Evolutionary conservation across 2,888 invertebrate genomes (phyloP).

Genomic region (Amiota minor): DNA sequence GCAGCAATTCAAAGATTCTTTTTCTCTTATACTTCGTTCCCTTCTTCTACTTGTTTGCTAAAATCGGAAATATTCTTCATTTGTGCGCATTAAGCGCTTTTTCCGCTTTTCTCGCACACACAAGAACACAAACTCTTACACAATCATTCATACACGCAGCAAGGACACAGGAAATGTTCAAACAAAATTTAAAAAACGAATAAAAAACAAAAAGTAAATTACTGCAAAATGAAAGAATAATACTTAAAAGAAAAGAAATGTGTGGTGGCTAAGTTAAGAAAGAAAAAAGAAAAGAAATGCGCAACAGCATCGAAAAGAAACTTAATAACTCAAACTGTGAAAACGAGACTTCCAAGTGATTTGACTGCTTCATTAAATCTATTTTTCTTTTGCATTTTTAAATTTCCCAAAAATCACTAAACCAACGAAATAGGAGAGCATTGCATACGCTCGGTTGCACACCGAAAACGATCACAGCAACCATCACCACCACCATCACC

Average conservation of each 20-base stretch:
- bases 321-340: constrained; percentile 15
- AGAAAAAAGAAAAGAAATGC: constrained; percentile 32
- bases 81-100: constrained; percentile 50
- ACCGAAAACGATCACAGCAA: too few relatives aligned
- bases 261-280: constrained; percentile 21
- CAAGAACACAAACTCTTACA: too few relatives aligned
- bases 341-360: constrained; percentile 39
- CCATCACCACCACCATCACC: too few relatives aligned
- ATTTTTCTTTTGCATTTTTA: constrained; percentile 25
- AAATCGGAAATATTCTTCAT: constrained; percentile 41
- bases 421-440: not conserved
- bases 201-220: not conserved
- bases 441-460: constrained; percentile 15
- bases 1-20: constrained; percentile 35
- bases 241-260: constrained; percentile 37
- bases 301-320: constrained; percentile 11
- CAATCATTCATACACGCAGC: not conserved
- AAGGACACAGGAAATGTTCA: constrained; percentile 33
- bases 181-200: constrained; percentile 42
- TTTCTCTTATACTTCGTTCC: not conserved
- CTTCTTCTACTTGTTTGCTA: not conserved
- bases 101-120: constrained; percentile 7
- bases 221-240: constrained; percentile 16
- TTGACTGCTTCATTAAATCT: constrained; percentile 54
- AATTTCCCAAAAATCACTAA: not conserved